Evolutionary conservation across 2,113 vertebrate species (phyloP), one percentile per base, ranked within the genome.

Genomic region (Piprites chloris): DNA sequence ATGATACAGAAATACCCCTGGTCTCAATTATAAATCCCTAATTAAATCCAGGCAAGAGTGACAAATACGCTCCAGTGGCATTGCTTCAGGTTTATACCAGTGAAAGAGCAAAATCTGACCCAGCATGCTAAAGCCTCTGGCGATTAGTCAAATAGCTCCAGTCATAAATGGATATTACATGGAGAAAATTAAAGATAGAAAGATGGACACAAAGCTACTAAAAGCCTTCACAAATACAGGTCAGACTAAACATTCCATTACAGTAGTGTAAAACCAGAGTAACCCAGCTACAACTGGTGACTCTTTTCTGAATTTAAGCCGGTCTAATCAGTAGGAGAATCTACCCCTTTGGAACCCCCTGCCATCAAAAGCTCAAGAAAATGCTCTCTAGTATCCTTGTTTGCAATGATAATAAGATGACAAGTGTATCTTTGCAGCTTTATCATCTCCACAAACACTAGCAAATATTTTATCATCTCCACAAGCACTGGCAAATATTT

Each of bases 401-500:
- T 90, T 96, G 79, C 68, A 85, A 78, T 33, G 83, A 90, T 93
- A 73, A 95, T 92, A 87, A 75, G 65, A 50, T 14, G 71, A 63
- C 77, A 42, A 90, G 81, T 13, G 27, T 71, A 81, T 65, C 61
- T 95, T 92, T 84, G 39, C 79, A 86, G 90, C 90, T 90, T 91
- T 96, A 85, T 92, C 78, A 89, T 90, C 81, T 79, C 50, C 59
- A 35, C 32, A 94, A 90, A 92, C 44, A 84, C 53, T 69, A 69
- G 96, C 93, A 87, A 97, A 66, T 79, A 90, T 89, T 85, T 94
- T 94, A 77, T 94, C 67, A 84, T 75, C 81, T 72, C 39, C 66
- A 35, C 27, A 93, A 89, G 89, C 50, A 71, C 42, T 83, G 53
- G 97, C 93, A 92, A 98, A 97, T 97, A 94, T 98, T 98, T 98